Evolutionary conservation across 1,140 invertebrate genomes (phyloP).

Genomic region (Drosophila chauvacae): DNA sequence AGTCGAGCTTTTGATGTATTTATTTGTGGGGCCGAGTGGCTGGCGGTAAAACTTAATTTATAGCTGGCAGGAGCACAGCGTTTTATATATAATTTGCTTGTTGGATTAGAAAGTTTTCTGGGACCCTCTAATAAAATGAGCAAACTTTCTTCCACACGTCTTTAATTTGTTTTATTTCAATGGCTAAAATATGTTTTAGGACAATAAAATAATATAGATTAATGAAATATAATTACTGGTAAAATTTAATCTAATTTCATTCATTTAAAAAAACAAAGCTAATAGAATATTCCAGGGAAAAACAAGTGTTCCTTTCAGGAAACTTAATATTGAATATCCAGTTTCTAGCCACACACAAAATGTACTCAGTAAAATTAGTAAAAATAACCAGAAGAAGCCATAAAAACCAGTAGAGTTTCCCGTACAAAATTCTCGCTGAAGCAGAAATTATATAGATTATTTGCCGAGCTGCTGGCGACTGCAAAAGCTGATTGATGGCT

Average conservation of each 20-base stretch:
- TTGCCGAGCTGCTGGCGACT: constrained; percentile 40
- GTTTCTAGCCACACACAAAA: background rate
- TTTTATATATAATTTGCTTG: constrained; percentile 25
- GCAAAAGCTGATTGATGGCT: constrained; percentile 70
- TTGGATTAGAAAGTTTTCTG: constrained; percentile 6
- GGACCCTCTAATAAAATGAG: constrained; percentile 10
- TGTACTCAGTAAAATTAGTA: constrained; percentile 8
- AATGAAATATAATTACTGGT: background rate
- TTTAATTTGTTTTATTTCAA: constrained; percentile 7
- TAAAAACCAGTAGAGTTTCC: constrained; percentile 28
- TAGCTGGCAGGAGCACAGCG: background rate
- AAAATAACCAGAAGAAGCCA: constrained; percentile 25
- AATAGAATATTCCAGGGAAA: no score
- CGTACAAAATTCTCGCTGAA: constrained; percentile 17
- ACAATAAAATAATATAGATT: background rate
- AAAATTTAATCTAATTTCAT: no score
- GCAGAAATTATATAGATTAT: constrained; percentile 65
- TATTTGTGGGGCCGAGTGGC: constrained; percentile 22
- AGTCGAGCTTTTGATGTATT: constrained; percentile 58
- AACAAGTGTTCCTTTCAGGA: background rate
- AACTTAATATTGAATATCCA: background rate
- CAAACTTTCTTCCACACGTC: constrained; percentile 4
- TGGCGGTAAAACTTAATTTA: constrained; percentile 42
- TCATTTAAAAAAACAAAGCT: no score
- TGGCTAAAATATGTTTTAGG: no score